Evolutionary conservation across 1,140 invertebrate species (phyloP).

Genomic region (Orius insidiosus): DNA sequence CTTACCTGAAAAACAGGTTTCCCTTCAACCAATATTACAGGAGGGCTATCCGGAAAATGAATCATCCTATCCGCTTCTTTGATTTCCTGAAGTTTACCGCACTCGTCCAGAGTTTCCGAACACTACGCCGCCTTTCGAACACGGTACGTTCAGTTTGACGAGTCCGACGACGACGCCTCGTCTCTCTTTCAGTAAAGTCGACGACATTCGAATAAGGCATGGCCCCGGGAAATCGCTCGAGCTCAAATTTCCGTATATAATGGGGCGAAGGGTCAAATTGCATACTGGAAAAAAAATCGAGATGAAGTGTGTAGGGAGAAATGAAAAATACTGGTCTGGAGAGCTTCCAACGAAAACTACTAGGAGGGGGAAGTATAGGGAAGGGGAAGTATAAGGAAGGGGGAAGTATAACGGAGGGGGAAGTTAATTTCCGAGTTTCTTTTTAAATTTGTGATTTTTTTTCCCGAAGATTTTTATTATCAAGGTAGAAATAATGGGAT

Average conservation of each 20-base stretch:
- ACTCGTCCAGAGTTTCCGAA: constrained; percentile 25
- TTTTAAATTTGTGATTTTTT: too few species aligned
- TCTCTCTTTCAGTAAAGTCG: constrained; percentile 27
- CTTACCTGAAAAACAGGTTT: constrained; percentile 38
- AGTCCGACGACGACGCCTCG: constrained; percentile 33
- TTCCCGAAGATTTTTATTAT: too few species aligned
- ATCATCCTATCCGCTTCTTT: constrained; percentile 31
- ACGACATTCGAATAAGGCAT: constrained; percentile 4
- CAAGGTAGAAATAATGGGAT: too few species aligned
- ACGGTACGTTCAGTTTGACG: constrained; percentile 41
- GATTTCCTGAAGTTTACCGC: constrained; percentile 44
- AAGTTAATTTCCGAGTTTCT: too few species aligned
- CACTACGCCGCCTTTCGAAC: constrained; percentile 33
- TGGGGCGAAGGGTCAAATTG: constrained; percentile 23
- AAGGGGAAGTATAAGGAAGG: too few species aligned
- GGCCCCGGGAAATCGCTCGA: constrained; percentile 9
- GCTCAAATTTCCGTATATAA: constrained; percentile 16
- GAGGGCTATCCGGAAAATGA: constrained; percentile 31
- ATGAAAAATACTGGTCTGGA: too few species aligned
- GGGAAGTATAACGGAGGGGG: too few species aligned
- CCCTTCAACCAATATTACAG: constrained; percentile 32
- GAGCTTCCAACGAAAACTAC: too few species aligned
- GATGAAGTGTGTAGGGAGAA: too few species aligned
- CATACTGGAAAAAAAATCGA: constrained; percentile 26
- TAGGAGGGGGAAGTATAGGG: too few species aligned